Evolutionary conservation across 2,797 vertebrate species (phyloP).

Genomic region (Phrynocephalus forsythii): DNA sequence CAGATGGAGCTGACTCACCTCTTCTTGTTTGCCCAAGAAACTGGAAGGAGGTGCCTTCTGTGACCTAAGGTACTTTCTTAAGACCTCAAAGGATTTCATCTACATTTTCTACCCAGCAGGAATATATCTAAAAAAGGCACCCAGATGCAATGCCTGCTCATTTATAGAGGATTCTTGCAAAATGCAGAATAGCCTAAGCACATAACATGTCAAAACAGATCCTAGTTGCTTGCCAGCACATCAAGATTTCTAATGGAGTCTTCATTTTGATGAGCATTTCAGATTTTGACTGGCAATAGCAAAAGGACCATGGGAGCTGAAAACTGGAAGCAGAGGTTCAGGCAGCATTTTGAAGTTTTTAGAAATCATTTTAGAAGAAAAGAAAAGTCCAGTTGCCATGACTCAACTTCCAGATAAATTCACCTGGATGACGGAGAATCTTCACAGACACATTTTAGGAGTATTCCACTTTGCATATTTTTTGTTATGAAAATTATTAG

Average conservation of each 20-base stretch:
- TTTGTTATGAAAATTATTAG: constrained; percentile 20
- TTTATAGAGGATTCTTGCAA: constrained; percentile 18
- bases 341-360: neutral
- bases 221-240: constrained; percentile 31
- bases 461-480: neutral
- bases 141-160: constrained; percentile 33
- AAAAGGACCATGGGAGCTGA: neutral
- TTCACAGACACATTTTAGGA: neutral
- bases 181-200: constrained; percentile 25
- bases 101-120: constrained; percentile 56
- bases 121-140: constrained; percentile 60
- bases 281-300: constrained; percentile 11
- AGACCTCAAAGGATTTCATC: constrained; percentile 47
- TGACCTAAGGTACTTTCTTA: too few relatives aligned
- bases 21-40: neutral
- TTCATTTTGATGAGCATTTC: constrained; percentile 49
- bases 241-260: constrained; percentile 41
- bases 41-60: neutral
- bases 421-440: too few relatives aligned
- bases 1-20: too few relatives aligned
- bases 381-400: too few relatives aligned
- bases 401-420: too few relatives aligned
- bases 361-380: neutral
- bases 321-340: constrained; percentile 11
- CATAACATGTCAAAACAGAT: constrained; percentile 26